A percentile compares a stretch with the other conserved stretches of the same genome.
Conservation (phyloP, 2,797 vertebrate species). For the Nannoperca obscura region DNA sequence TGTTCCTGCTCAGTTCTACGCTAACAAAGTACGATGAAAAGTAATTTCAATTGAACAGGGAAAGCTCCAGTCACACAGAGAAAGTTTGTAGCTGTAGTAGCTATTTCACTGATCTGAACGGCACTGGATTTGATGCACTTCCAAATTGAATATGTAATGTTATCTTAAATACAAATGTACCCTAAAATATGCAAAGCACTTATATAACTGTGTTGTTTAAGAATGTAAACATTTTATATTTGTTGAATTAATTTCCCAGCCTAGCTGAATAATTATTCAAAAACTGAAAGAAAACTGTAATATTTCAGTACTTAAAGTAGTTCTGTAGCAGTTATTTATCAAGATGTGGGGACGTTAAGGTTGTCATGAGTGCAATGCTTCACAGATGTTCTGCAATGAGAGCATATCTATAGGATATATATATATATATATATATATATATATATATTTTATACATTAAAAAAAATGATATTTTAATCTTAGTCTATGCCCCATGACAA, state of each 20-base stretch:
- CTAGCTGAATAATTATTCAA: slow-evolving; percentile 29
- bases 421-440: no score
- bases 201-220: slow-evolving; percentile 27
- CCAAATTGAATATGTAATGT: slow-evolving; percentile 26
- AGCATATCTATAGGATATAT: no score
- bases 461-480: no score
- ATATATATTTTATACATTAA: no score
- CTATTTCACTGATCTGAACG: slow-evolving; percentile 10
- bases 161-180: slow-evolving; percentile 6
- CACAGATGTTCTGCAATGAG: slow-evolving; percentile 74
- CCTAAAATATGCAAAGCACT: slow-evolving; percentile 6
- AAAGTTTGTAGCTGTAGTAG: slow-evolving; percentile 23
- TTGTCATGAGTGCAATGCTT: slow-evolving; percentile 72
- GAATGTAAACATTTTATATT: slow-evolving; percentile 34
- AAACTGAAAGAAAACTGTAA: slow-evolving; percentile 38
- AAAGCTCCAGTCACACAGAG: slow-evolving; percentile 40
- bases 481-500: slow-evolving; percentile 56
- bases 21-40: slow-evolving; percentile 47
- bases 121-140: slow-evolving; percentile 4
- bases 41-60: slow-evolving; percentile 44
- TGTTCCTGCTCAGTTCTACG: slow-evolving; percentile 45
- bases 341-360: slow-evolving; percentile 51
- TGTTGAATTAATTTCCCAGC: slow-evolving; percentile 39
- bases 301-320: slow-evolving; percentile 28
- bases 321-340: slow-evolving; percentile 62